A percentile compares a stretch with the other conserved stretches of the same genome.
phyloP scores from a whole-genome alignment of 1,140 invertebrate genomes.

The Hypsibius dujardini region DNA sequence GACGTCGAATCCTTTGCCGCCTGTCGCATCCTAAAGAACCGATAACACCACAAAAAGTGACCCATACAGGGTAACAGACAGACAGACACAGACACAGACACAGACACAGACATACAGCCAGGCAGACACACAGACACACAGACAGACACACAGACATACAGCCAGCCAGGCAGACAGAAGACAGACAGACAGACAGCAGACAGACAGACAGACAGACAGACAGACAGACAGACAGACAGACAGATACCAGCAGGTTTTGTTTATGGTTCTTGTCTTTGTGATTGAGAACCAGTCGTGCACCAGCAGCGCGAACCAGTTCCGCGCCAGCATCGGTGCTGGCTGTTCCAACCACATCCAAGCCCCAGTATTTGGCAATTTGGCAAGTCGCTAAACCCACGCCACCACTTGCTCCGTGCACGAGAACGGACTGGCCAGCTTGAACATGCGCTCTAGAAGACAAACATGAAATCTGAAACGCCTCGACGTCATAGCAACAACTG shows the following conservation, averaged over 20 bases:
- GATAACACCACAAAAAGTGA: background rate
- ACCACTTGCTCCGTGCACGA: conserved; percentile 47
- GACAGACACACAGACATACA: background rate
- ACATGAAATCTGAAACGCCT: background rate
- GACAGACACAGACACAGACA: too few species aligned
- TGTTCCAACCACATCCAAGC: conserved; percentile 35
- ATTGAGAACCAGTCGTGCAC: conserved; percentile 39
- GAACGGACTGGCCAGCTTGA: conserved; percentile 36
- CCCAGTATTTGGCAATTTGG: conserved; percentile 38
- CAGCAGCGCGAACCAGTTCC: conserved; percentile 33
- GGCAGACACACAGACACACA: background rate
- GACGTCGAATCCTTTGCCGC: conserved; percentile 37
- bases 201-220: background rate
- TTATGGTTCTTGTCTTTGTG: conserved; percentile 35
- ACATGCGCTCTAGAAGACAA: conserved; percentile 32
- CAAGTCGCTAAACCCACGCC: conserved; percentile 42
- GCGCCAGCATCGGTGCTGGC: conserved; percentile 39
- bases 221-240: background rate
- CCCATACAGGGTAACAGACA: background rate
- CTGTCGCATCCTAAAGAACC: conserved; percentile 25
- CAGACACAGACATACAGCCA: background rate
- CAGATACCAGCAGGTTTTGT: conserved; percentile 27
- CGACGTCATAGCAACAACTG: background rate
- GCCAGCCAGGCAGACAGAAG: background rate
- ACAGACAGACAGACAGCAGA: background rate